Evolutionary conservation across 2,888 invertebrate species (phyloP).

Genomic region (Rhyacophila evoluta): DNA sequence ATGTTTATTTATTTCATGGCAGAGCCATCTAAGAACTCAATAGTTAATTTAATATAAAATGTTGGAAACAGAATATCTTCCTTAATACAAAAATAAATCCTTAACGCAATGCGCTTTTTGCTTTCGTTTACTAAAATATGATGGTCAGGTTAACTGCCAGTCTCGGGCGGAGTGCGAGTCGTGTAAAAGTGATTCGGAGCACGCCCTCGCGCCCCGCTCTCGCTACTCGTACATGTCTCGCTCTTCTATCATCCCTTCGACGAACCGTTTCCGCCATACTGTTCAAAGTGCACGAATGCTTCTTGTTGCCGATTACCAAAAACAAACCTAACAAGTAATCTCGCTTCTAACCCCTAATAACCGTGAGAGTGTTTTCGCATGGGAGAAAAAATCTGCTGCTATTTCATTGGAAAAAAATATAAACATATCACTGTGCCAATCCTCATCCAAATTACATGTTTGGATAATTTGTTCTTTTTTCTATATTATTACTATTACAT

Average conservation of each 20-base stretch:
- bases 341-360: constrained; percentile 19
- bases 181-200: constrained; percentile 36
- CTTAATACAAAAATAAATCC: too few relatives aligned
- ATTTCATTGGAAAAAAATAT: too few relatives aligned
- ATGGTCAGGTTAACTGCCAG: background rate
- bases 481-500: too few relatives aligned
- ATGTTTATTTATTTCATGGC: too few relatives aligned
- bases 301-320: constrained; percentile 28
- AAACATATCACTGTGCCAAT: too few relatives aligned
- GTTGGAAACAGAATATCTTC: too few relatives aligned
- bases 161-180: constrained; percentile 1
- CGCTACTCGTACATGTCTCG: constrained; percentile 16
- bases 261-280: constrained; percentile 21
- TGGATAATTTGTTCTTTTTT: too few relatives aligned
- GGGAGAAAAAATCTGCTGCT: background rate
- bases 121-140: too few relatives aligned
- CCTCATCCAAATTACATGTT: too few relatives aligned
- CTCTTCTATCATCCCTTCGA: constrained; percentile 33
- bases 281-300: constrained; percentile 30
- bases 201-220: constrained; percentile 33
- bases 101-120: too few relatives aligned
- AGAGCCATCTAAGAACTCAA: too few relatives aligned
- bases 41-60: too few relatives aligned
- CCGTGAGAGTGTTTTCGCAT: background rate
- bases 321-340: constrained; percentile 25